Base-by-base conservation (phyloP, 1,140 invertebrate genomes). In the Drosophila malerkotliana region DNA sequence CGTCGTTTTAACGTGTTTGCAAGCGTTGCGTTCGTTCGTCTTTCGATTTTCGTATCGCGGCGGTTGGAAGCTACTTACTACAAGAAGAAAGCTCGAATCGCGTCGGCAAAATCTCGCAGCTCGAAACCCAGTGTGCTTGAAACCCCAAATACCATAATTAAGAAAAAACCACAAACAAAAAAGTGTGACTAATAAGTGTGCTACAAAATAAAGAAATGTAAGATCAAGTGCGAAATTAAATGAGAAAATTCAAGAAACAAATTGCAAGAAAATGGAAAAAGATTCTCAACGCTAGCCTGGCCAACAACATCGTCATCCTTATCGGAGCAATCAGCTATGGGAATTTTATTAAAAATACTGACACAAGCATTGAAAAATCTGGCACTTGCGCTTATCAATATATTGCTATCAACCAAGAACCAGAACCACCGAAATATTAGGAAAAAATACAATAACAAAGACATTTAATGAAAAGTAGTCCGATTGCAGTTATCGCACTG, bases 401-500 rank as follows among this genome's bases (percentile, higher is more conserved):
- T 87, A 87, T 87, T 87, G 83, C 82, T 88, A 87, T 87, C 82
- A 87, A 84, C 69, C 62, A 52, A 58, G 28, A 30, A 59, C 39
- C 57, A 60, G 18, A 18, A 67, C 52, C 55, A 62, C 54, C 49
- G 14, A 18, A 56, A 15, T 28, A 52, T n/a, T 32, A 24, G 56
- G 57, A 63, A 44, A 53, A 69, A 68, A 54, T 48, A 30, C 2
- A 52, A 12, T 15, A 53, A 7, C 51, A 45, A 48, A 77, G 72
- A 76, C 74, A 77, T 72, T 85, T 83, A 88, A 88, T 88, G 83
- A 83, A 88, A 88, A 87, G 83, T 88, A 52, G 32, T 28, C 30
- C 53, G 39, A 67, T 47, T 73, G 56, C 79, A 62, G 61, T 68
- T 84, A 85, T 77, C 81, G 72, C 26, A 28, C 26, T 28, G 26